phyloP scores from a whole-genome alignment of 2,888 invertebrate species.

The Drosophila atripex region DNA sequence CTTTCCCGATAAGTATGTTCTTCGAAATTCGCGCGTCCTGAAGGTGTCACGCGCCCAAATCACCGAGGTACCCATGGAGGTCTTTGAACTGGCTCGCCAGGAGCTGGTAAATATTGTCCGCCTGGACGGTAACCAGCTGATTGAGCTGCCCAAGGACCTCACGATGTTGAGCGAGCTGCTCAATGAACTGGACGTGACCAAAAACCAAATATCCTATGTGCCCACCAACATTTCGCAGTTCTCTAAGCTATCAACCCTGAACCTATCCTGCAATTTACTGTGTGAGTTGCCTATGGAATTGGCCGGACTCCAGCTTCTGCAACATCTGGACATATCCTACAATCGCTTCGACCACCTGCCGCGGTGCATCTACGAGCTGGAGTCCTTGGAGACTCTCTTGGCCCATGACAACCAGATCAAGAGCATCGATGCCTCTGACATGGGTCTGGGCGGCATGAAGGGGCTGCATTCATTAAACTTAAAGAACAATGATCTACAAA shows the following conservation, averaged over 20 bases:
- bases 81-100: constrained; percentile 49
- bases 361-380: constrained; percentile 90
- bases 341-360: constrained; percentile 89
- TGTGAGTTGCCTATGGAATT: constrained; percentile 87
- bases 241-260: constrained; percentile 86
- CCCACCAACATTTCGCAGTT: constrained; percentile 87
- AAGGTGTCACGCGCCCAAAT: constrained; percentile 23
- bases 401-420: constrained; percentile 89
- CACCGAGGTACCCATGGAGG: constrained; percentile 37
- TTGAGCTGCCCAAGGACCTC: constrained; percentile 77
- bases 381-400: constrained; percentile 89
- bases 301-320: constrained; percentile 88
- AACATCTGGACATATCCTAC: constrained; percentile 89
- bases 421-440: constrained; percentile 86
- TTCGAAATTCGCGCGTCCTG: constrained; percentile 54
- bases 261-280: constrained; percentile 88
- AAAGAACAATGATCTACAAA: constrained; percentile 89
- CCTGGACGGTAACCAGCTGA: constrained; percentile 48
- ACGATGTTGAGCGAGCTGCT: constrained; percentile 84
- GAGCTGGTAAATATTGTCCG: constrained; percentile 57
- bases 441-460: constrained; percentile 86
- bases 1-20: constrained; percentile 60
- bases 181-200: constrained; percentile 88
- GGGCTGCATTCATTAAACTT: constrained; percentile 88
- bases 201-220: constrained; percentile 87